Percentiles rank a stretch among this genome's conserved stretches.
Evolutionary conservation across 2,113 vertebrate species (phyloP).

Genomic region (Psilopogon haemacephalus): DNA sequence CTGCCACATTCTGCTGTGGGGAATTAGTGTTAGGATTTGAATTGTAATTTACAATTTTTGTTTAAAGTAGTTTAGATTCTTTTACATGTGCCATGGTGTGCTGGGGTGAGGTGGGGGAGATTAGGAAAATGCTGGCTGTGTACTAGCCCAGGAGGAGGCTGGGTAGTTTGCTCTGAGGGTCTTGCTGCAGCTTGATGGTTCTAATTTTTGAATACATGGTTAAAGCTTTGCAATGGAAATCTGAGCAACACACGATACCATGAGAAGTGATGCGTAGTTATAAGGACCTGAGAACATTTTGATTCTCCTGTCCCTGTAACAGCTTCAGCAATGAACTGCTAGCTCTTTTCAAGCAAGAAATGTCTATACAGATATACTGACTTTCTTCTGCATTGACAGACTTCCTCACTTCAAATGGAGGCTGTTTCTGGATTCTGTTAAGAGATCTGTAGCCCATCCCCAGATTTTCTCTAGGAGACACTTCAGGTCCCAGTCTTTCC

Average conservation of each 20-base stretch:
- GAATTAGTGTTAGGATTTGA: background rate
- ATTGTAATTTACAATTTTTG: background rate
- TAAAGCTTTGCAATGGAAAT: background rate
- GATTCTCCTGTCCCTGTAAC: background rate
- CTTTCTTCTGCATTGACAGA: background rate
- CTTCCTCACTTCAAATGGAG: background rate
- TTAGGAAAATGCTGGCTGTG: background rate
- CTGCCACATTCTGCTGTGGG: background rate
- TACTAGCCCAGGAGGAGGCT: background rate
- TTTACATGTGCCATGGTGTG: background rate
- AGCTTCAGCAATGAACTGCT: background rate
- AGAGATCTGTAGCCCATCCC: background rate
- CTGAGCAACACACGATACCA: background rate
- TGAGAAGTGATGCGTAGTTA: background rate
- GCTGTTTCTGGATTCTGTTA: background rate
- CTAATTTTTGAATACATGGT: background rate
- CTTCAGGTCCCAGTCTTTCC: background rate
- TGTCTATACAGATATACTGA: background rate
- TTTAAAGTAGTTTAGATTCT: background rate
- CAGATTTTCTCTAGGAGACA: background rate
- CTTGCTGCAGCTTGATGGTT: background rate
- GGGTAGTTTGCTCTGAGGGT: background rate
- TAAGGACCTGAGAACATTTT: background rate
- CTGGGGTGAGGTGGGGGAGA: background rate
- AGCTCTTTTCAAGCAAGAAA: background rate